Evolutionary conservation across 64 coral and sea anemone genomes (phyloP), one percentile per base, ranked within the genome.

Genomic region (Anthopleura sola): DNA sequence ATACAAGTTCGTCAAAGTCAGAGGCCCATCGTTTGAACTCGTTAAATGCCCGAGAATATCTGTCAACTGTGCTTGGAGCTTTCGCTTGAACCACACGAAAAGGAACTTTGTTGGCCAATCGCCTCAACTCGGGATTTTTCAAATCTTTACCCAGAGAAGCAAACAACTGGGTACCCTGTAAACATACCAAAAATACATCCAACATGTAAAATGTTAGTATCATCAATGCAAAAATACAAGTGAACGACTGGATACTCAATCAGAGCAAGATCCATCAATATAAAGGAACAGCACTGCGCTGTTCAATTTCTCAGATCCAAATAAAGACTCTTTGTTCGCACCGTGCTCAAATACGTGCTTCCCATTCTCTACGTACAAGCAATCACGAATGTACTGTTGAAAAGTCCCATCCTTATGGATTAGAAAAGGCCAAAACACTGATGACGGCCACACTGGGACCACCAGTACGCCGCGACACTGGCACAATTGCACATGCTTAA

Each of bases 21-120:
- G 31, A 49, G 18, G 89, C 55, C 84, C 84, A 86, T 79, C 57
- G 37, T 24, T 78, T 84, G n/a, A 91, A 92, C 75, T 57, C 80
- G 31, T 57, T 78, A 87, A 83, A 87, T 12, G 78, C 78, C 57
- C 85, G 60, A 36, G 62, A 87, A 36, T 84, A 92, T 83, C 85
- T 80, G 31, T 88, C 90, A 55, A 64, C 69, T 40, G 90, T 60
- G 4, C n/a, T 60, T 50, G 90, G 85, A 78, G 85, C 90, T 18
- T 84, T 91, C 14, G 84, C 49, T 68, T 78, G 21, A 66, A 68
- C 28, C 17, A 78, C 69, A 13, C 83, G 75, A 24, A 48, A 78
- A 78, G 89, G 89, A 57, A 91, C 53, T 44, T 36, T n/a, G 6
- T 19, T 49, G 10, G 37, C 89, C 40, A 91, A 77, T 53, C 39